Evolutionary conservation across 1,140 invertebrate genomes (phyloP).

Genomic region (Caerostris extrusa): DNA sequence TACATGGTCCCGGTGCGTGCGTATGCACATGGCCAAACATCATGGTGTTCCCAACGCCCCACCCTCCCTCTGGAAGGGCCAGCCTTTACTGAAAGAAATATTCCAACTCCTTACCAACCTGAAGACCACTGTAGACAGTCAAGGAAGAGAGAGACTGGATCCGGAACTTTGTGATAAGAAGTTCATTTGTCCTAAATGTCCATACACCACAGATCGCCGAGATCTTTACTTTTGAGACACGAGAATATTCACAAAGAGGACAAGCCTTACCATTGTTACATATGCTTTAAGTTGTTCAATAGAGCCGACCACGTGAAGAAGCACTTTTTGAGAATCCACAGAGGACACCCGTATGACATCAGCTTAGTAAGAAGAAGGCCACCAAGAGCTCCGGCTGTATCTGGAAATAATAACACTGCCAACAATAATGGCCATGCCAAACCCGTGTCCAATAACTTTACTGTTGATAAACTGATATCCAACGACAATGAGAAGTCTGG

Average conservation of each 20-base stretch:
- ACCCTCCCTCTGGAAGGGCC: conserved; percentile 84
- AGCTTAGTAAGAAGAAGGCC: conserved; percentile 71
- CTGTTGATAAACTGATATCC: conserved; percentile 80
- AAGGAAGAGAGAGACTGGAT: conserved; percentile 58
- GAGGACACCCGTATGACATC: conserved; percentile 77
- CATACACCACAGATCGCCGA: conserved; percentile 93
- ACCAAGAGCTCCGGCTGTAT: conserved; percentile 83
- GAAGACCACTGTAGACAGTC: conserved; percentile 84
- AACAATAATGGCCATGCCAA: conserved; percentile 78
- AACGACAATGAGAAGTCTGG: conserved; percentile 36
- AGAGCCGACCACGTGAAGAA: conserved; percentile 97
- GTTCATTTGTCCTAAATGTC: conserved; percentile 91
- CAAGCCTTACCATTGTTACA: conserved; percentile 95
- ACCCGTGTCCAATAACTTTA: conserved; percentile 81
- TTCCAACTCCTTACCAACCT: conserved; percentile 87
- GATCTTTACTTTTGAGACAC: conserved; percentile 96
- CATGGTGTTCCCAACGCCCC: conserved; percentile 82
- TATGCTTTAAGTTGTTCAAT: conserved; percentile 91
- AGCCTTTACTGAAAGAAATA: conserved; percentile 88
- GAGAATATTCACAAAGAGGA: conserved; percentile 97
- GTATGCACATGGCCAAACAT: conserved; percentile 87
- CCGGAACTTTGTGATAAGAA: conserved; percentile 81
- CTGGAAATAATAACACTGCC: conserved; percentile 7
- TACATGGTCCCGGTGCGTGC: conserved; percentile 88
- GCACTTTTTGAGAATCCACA: conserved; percentile 93